Conservation (phyloP, 2,888 invertebrate species). For the Ophioninae sp. region DNA sequence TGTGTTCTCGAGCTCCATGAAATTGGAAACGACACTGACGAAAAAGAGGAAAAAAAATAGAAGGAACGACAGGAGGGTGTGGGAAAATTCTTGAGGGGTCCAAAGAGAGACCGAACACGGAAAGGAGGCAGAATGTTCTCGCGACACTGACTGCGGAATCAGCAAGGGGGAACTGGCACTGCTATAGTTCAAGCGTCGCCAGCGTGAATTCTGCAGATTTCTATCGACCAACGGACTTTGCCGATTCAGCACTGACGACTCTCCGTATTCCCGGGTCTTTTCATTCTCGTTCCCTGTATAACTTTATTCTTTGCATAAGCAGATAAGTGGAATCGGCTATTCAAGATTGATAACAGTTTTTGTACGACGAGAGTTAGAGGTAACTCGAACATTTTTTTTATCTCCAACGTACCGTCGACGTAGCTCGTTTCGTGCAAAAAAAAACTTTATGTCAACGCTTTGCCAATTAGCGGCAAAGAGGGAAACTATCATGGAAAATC, state of each 20-base stretch:
- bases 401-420: neutral
- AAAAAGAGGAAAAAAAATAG: constrained; percentile 45
- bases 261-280: constrained; percentile 27
- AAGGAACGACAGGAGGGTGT: neutral
- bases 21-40: neutral
- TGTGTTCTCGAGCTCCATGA: neutral
- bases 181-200: constrained; percentile 57
- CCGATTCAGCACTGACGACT: constrained; percentile 48
- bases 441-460: neutral
- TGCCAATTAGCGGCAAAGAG: neutral
- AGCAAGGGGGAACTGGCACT: constrained; percentile 54
- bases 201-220: constrained; percentile 59
- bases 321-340: constrained; percentile 7
- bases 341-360: constrained; percentile 8
- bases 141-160: constrained; percentile 59
- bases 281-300: constrained; percentile 15
- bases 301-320: constrained; percentile 9
- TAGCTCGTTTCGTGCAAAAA: neutral
- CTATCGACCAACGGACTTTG: constrained; percentile 52
- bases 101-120: constrained; percentile 63
- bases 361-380: neutral
- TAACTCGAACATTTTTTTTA: neutral
- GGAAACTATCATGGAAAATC: neutral
- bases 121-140: constrained; percentile 32
- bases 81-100: constrained; percentile 69